These are phyloP conservation scores for Armadillidium nasatum DNA, from an alignment of 1,140 invertebrate species.

Conservation along the genomic window DNA sequence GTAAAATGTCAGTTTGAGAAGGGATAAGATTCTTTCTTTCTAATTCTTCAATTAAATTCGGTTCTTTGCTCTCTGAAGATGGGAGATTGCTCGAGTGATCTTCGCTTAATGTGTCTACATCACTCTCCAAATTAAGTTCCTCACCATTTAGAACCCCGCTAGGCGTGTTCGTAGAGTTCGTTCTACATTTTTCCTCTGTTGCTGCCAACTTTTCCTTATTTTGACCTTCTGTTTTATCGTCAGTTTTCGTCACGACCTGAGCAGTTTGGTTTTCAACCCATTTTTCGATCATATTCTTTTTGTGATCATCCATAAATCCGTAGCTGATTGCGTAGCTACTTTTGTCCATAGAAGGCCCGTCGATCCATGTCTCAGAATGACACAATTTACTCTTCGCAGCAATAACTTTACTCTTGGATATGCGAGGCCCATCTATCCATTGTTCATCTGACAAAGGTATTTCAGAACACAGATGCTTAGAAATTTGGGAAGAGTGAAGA, in stretches of 20 bases:
- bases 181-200: background rate
- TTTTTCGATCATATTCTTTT: slow-evolving; percentile 85
- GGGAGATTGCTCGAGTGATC: slow-evolving; percentile 35
- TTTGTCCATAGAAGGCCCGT: slow-evolving; percentile 62
- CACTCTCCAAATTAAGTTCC: slow-evolving; percentile 25
- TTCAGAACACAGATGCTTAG: slow-evolving; percentile 17
- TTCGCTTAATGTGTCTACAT: slow-evolving; percentile 43
- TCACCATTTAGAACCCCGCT: background rate
- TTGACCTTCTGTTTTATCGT: background rate
- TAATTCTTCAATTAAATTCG: slow-evolving; percentile 43
- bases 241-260: slow-evolving; percentile 27
- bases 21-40: slow-evolving; percentile 43
- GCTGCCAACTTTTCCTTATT: background rate
- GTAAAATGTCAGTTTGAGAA: background rate
- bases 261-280: slow-evolving; percentile 81
- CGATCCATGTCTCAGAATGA: slow-evolving; percentile 78
- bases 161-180: background rate
- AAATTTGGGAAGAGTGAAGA: background rate
- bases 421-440: slow-evolving; percentile 91
- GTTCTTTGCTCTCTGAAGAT: slow-evolving; percentile 23
- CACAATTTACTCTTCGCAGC: slow-evolving; percentile 42
- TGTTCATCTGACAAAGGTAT: slow-evolving; percentile 67
- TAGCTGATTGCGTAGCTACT: slow-evolving; percentile 36
- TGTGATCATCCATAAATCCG: slow-evolving; percentile 84
- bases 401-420: slow-evolving; percentile 58